Percentiles rank a stretch among this genome's conserved stretches.
phyloP scores from a whole-genome alignment of 2,113 vertebrate species.

The Microtus ochrogaster region DNA sequence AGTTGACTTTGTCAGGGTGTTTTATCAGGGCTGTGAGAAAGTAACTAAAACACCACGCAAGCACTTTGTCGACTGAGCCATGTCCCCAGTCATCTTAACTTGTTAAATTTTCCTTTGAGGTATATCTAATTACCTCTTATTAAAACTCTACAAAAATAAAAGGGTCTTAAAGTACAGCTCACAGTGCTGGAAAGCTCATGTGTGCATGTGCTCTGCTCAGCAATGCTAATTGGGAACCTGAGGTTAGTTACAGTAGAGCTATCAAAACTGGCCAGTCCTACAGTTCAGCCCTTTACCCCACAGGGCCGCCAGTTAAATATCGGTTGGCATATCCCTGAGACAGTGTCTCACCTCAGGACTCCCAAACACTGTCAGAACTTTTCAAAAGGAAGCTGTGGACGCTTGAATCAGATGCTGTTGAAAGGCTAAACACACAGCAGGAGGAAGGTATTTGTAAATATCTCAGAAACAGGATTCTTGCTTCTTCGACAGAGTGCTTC shows the following conservation, averaged over 20 bases:
- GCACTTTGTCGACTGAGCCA: background rate
- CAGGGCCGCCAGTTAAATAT: background rate
- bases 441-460: background rate
- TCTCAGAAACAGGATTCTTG: background rate
- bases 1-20: background rate
- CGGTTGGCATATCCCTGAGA: background rate
- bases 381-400: background rate
- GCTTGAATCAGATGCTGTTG: background rate
- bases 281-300: background rate
- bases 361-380: background rate
- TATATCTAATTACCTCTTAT: background rate
- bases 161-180: background rate
- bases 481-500: background rate
- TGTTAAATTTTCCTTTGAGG: background rate
- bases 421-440: background rate
- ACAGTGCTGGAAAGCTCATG: background rate
- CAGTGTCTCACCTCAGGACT: background rate
- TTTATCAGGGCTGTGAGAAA: background rate
- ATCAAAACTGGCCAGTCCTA: background rate
- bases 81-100: background rate
- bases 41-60: background rate
- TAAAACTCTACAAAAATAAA: background rate
- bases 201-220: background rate
- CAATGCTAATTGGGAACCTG: background rate
- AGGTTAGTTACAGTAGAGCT: background rate